Conservation (phyloP, 2,888 invertebrate species). For the Clepsis dumicolana region DNA sequence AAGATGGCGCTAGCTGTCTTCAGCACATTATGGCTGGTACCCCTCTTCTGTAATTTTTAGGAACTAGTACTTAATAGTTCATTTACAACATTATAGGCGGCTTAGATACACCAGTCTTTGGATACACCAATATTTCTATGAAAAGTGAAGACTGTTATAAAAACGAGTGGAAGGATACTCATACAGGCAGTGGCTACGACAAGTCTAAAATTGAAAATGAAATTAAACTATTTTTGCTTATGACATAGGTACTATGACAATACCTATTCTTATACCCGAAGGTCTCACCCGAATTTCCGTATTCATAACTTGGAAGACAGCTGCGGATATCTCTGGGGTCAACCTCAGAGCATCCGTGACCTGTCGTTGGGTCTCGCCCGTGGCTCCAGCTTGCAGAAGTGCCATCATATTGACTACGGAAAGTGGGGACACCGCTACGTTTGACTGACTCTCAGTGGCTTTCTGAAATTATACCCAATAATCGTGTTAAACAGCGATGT, state of each 20-base stretch:
- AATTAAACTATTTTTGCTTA: no score
- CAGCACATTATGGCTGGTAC: slow-evolving; percentile 64
- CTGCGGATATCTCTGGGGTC: slow-evolving; percentile 56
- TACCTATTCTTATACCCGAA: no score
- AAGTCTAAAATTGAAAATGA: no score
- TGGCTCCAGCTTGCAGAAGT: slow-evolving; percentile 79
- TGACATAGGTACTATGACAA: no score
- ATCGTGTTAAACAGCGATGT: no score
- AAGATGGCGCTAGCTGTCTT: slow-evolving; percentile 73
- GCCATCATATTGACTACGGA: slow-evolving; percentile 76
- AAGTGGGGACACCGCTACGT: slow-evolving; percentile 78
- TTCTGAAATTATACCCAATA: slow-evolving; percentile 50
- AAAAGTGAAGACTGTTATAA: no score
- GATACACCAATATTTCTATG: no score
- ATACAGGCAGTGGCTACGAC: no score
- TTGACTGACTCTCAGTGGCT: slow-evolving; percentile 55
- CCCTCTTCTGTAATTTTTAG: slow-evolving; percentile 65
- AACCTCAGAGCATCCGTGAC: slow-evolving; percentile 65
- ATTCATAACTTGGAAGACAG: slow-evolving; percentile 57
- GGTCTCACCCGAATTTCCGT: slow-evolving; percentile 60
- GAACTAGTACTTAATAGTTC: neutral
- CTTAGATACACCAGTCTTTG: no score
- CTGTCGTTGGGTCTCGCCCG: slow-evolving; percentile 65
- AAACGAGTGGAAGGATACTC: no score
- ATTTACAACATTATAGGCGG: no score